phyloP scores from a whole-genome alignment of 2,113 vertebrate species.

The Hymenochirus boettgeri region DNA sequence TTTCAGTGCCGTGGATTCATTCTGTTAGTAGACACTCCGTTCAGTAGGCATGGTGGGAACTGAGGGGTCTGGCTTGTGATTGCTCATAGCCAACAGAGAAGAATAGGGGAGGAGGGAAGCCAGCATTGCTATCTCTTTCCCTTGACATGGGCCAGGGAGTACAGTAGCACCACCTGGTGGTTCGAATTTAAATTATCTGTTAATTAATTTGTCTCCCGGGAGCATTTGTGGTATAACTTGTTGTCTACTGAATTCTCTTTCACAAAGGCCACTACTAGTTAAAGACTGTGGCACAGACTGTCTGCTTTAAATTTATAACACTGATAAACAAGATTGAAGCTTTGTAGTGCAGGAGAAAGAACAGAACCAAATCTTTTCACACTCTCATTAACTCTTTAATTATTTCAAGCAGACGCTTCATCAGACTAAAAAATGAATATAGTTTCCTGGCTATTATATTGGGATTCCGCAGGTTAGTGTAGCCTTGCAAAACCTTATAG shows the following conservation, averaged over 20 bases:
- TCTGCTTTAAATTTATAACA: too few species aligned
- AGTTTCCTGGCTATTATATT: too few species aligned
- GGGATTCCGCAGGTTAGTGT: too few species aligned
- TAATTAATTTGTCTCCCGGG: constrained; percentile 29
- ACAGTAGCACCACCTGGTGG: constrained; percentile 30
- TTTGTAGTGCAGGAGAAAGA: too few species aligned
- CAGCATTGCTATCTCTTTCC: constrained; percentile 20
- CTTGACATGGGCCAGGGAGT: constrained; percentile 11
- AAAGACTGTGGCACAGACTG: too few species aligned
- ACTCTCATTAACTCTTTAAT: too few species aligned
- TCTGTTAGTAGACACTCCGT: constrained; percentile 29
- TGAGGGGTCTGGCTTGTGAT: constrained; percentile 30
- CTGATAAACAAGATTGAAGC: too few species aligned
- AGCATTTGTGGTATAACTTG: constrained; percentile 7
- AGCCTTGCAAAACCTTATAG: too few species aligned
- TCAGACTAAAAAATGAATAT: too few species aligned
- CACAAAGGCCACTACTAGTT: too few species aligned
- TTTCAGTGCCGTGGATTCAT: constrained; percentile 25
- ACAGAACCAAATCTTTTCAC: too few species aligned
- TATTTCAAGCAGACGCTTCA: too few species aligned
- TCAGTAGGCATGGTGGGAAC: constrained; percentile 35
- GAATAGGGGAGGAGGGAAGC: constrained; percentile 21
- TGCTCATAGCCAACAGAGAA: constrained; percentile 28
- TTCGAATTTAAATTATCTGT: constrained; percentile 7
- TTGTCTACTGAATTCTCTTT: constrained; percentile 11